Percentiles rank a stretch among this genome's conserved stretches.
phyloP scores from a whole-genome alignment of 2,888 invertebrate genomes.

The Cecidostiba fungosa region DNA sequence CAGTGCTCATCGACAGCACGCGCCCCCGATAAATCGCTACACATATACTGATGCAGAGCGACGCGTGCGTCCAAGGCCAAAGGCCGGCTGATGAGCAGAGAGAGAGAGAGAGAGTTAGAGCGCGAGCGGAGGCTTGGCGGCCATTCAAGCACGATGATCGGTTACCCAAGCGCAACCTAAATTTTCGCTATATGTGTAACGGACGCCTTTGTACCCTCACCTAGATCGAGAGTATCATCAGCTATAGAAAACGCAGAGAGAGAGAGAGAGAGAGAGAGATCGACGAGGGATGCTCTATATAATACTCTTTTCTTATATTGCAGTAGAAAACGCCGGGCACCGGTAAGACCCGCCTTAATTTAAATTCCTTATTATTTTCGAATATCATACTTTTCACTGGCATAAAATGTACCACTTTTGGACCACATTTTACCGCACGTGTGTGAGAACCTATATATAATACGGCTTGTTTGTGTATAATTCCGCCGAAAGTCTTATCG shows the following conservation, averaged over 20 bases:
- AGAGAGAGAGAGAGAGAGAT: no score
- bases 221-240: constrained; percentile 23
- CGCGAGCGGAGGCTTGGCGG: constrained; percentile 57
- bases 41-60: neutral
- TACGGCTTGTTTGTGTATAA: no score
- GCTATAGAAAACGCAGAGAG: neutral
- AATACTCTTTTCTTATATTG: no score
- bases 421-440: no score
- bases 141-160: constrained; percentile 64
- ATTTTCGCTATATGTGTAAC: constrained; percentile 61
- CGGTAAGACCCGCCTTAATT: no score
- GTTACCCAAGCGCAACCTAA: constrained; percentile 65
- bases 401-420: no score
- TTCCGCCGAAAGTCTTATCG: neutral
- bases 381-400: no score
- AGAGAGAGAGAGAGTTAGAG: no score
- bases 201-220: constrained; percentile 29
- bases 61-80: constrained; percentile 61
- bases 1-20: neutral
- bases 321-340: no score
- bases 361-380: no score
- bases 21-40: constrained; percentile 23
- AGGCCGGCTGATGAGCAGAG: constrained; percentile 49
- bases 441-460: no score
- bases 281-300: neutral